Percentiles rank a stretch among this genome's conserved stretches.
These are phyloP conservation scores for Sphaeramia orbicularis DNA, from an alignment of 2,797 vertebrate genomes.

Conservation along the genomic window DNA sequence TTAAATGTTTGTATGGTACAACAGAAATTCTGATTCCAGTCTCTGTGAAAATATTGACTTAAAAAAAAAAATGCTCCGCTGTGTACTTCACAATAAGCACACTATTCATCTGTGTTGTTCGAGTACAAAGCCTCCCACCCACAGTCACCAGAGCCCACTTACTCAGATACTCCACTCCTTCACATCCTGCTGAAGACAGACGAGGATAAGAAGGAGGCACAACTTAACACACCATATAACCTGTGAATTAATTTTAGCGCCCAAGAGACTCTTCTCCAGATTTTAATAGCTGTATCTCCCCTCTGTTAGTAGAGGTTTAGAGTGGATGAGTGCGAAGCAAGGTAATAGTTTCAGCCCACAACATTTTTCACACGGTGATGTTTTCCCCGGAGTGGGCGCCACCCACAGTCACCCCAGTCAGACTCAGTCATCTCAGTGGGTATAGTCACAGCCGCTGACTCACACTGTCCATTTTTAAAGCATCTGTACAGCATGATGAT, in stretches of 20 bases:
- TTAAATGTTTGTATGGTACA: slow-evolving; percentile 6
- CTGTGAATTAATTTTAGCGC: slow-evolving; percentile 66
- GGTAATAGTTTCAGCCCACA: slow-evolving; percentile 51
- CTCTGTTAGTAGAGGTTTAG: slow-evolving; percentile 60
- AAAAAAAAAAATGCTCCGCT: slow-evolving; percentile 15
- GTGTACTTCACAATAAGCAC: slow-evolving; percentile 32
- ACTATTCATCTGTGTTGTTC: slow-evolving; percentile 32
- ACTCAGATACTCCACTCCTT: slow-evolving; percentile 37
- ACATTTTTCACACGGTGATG: slow-evolving; percentile 37
- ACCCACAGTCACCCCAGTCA: slow-evolving; percentile 38
- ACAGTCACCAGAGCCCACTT: slow-evolving; percentile 17
- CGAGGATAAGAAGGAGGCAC: slow-evolving; percentile 26
- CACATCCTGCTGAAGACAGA: slow-evolving; percentile 45
- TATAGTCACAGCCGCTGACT: slow-evolving; percentile 28
- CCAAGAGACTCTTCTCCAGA: slow-evolving; percentile 57
- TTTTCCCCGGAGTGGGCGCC: slow-evolving; percentile 32
- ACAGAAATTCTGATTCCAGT: slow-evolving; percentile 9
- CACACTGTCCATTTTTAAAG: slow-evolving; percentile 36
- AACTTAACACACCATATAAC: slow-evolving; percentile 31
- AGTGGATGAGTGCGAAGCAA: slow-evolving; percentile 45
- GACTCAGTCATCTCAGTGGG: slow-evolving; percentile 8
- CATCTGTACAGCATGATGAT: slow-evolving; percentile 5
- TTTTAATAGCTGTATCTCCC: slow-evolving; percentile 55
- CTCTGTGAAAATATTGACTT: slow-evolving; percentile 24
- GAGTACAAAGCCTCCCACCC: slow-evolving; percentile 42